phyloP scores from a whole-genome alignment of 2,797 vertebrate genomes.

The Phalanger gymnotis region DNA sequence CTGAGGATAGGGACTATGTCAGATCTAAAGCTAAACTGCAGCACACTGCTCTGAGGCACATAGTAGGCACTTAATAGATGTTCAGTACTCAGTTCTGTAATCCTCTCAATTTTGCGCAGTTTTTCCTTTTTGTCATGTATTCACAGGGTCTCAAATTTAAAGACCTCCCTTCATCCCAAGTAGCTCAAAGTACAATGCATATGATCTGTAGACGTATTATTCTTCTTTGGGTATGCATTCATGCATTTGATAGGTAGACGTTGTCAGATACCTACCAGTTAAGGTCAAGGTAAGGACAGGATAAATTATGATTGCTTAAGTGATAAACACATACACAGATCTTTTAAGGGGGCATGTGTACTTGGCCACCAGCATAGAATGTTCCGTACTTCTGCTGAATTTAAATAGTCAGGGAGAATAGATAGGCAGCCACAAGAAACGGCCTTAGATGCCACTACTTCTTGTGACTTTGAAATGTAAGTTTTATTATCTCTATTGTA shows the following conservation, averaged over 20 bases:
- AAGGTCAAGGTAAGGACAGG: neutral
- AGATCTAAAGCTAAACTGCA: neutral
- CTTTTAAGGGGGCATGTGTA: neutral
- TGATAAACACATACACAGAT: neutral
- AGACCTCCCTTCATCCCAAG: neutral
- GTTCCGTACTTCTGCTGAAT: neutral
- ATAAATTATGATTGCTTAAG: neutral
- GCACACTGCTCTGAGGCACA: neutral
- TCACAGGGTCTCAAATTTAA: neutral
- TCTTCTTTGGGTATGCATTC: neutral
- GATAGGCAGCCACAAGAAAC: neutral
- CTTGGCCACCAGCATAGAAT: neutral
- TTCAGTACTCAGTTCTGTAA: neutral
- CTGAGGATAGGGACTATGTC: neutral
- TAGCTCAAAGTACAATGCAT: neutral
- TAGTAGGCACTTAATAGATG: neutral
- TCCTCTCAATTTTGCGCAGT: neutral
- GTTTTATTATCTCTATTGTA: neutral
- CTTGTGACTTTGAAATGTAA: neutral
- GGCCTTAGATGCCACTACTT: neutral
- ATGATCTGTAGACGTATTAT: neutral
- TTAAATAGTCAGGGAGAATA: neutral
- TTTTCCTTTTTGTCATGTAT: neutral
- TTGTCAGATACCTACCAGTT: neutral
- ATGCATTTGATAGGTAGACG: neutral